Evolutionary conservation across 2,888 invertebrate species (phyloP).

Genomic region (Malthinus seriepunctatus): DNA sequence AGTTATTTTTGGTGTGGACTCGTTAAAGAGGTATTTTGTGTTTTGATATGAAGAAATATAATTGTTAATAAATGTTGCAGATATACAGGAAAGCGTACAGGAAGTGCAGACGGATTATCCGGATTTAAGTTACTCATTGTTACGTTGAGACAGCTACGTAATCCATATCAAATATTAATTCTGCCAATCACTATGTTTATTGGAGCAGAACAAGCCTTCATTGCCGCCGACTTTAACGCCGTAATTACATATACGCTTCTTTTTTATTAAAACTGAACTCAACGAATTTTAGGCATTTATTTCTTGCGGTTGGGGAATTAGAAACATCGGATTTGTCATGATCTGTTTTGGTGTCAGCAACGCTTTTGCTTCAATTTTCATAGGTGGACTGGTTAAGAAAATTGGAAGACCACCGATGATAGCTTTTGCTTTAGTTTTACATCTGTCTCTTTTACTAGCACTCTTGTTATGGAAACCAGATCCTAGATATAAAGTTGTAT

Average conservation of each 20-base stretch:
- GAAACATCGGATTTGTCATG: conserved; percentile 92
- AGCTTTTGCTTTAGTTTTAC: conserved; percentile 71
- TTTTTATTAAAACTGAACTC: background rate
- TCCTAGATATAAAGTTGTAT: conserved; percentile 67
- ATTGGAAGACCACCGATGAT: conserved; percentile 82
- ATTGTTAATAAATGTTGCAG: conserved; percentile 46
- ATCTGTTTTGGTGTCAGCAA: conserved; percentile 90
- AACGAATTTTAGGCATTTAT: conserved; percentile 70
- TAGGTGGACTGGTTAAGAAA: conserved; percentile 77
- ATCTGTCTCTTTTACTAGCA: conserved; percentile 69
- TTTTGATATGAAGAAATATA: background rate
- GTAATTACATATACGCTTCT: conserved; percentile 53
- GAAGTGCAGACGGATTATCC: conserved; percentile 64
- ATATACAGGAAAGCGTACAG: conserved; percentile 62
- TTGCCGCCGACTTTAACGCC: conserved; percentile 82
- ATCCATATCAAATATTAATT: conserved; percentile 80
- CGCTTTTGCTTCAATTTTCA: conserved; percentile 81
- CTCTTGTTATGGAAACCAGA: conserved; percentile 75
- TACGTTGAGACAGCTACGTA: conserved; percentile 75
- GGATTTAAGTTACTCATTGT: conserved; percentile 72
- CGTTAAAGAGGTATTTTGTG: conserved; percentile 67
- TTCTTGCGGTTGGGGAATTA: conserved; percentile 85
- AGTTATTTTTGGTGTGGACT: conserved; percentile 79
- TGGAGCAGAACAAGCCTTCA: conserved; percentile 91
- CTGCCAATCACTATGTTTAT: conserved; percentile 92